Conservation (phyloP, 2,113 vertebrate species). For the Stomatorhinus ivindoensis region DNA sequence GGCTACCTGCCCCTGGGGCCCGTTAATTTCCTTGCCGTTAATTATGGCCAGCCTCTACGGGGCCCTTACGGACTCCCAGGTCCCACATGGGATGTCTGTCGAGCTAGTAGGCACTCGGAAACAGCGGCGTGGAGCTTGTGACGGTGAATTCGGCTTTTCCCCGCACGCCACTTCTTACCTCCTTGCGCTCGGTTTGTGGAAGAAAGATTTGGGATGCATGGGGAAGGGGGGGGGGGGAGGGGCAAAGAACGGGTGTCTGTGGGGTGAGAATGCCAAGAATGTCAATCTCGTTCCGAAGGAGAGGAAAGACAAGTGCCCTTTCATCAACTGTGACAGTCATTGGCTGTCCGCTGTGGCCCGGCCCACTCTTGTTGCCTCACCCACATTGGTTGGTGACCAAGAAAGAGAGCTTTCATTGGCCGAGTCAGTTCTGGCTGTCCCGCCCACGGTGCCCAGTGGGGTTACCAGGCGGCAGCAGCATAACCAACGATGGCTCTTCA, state of each 20-base stretch:
- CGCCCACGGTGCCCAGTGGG: neutral
- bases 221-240: neutral
- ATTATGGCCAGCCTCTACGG: slow-evolving; percentile 12
- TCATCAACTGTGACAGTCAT: slow-evolving; percentile 12
- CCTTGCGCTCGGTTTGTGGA: neutral
- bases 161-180: neutral
- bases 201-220: neutral
- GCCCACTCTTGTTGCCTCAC: neutral
- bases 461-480: neutral
- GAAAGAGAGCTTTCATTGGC: slow-evolving; percentile 13
- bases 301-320: slow-evolving; percentile 12
- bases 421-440: neutral
- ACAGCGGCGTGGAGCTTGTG: neutral
- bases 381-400: neutral
- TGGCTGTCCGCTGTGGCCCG: slow-evolving; percentile 1
- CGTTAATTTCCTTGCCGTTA: slow-evolving; percentile 14
- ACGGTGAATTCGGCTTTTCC: neutral
- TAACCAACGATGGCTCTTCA: neutral
- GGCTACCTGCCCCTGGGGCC: neutral
- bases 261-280: slow-evolving; percentile 13
- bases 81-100: neutral
- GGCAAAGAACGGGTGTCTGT: neutral
- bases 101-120: neutral
- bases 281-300: neutral
- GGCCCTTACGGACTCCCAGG: neutral